Percentiles rank a stretch among this genome's conserved stretches.
Conservation (phyloP, 1,140 invertebrate species). For the Habropoda laboriosa region DNA sequence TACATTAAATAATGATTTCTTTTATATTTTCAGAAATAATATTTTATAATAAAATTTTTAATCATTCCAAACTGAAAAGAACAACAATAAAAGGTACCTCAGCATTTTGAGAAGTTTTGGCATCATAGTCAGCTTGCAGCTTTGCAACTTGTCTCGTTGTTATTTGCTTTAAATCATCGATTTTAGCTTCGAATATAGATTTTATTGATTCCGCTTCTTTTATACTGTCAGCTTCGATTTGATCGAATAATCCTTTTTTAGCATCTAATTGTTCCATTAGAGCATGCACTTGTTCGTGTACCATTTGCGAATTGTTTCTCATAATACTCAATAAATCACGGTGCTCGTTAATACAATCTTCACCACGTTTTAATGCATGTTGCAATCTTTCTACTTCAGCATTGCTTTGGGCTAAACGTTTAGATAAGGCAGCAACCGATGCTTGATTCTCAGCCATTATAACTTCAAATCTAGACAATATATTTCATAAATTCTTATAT, state of each 20-base stretch:
- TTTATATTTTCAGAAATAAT: constrained; percentile 26
- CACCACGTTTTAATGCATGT: constrained; percentile 67
- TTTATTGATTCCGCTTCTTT: constrained; percentile 72
- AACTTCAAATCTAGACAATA: constrained; percentile 71
- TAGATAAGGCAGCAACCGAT: constrained; percentile 72
- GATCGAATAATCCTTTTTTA: constrained; percentile 69
- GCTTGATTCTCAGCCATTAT: constrained; percentile 79
- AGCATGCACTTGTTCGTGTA: constrained; percentile 70
- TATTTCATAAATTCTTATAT: constrained; percentile 1
- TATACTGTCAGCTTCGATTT: constrained; percentile 70
- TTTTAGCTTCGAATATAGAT: constrained; percentile 67
- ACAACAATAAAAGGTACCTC: constrained; percentile 61
- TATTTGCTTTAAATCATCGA: constrained; percentile 69
- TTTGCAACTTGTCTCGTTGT: constrained; percentile 67
- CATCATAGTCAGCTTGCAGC: constrained; percentile 64
- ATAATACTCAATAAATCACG: constrained; percentile 70
- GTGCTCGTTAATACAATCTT: constrained; percentile 69
- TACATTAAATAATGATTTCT: constrained; percentile 8
- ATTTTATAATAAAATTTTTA: too few species aligned
- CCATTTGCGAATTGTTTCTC: constrained; percentile 72
- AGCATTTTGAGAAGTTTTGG: constrained; percentile 62
- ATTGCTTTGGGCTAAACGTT: constrained; percentile 73
- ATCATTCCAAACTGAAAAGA: too few species aligned
- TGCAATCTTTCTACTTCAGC: constrained; percentile 76
- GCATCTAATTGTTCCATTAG: constrained; percentile 70